Evolutionary conservation across 2,888 invertebrate species (phyloP), one percentile per base, ranked within the genome.

Genomic region (Hermaeophaga mercurialis): DNA sequence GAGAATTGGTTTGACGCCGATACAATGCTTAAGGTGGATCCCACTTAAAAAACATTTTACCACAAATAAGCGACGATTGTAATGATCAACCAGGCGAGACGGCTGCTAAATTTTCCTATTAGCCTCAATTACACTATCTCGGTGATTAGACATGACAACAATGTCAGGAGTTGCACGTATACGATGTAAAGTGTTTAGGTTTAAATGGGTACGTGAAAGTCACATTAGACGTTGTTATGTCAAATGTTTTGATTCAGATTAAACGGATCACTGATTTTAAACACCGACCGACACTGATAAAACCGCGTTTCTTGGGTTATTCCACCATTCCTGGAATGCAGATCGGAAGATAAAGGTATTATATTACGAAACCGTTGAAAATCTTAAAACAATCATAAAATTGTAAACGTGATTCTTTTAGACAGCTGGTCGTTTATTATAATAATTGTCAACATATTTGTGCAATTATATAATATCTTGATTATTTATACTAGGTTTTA

Each of bases 51-150:
- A 36, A 36, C 15, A 28, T 34, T 47, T 47, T 22, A 50, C 50
- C 48, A 47, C 41, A 49, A 58, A 54, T 47, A 48, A 24, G 17
- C 28, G 54, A 50, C 58, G 57, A 59, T 56, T 61, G 45, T 58
- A 54, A 53, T 56, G 62, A 58, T 61, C 58, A 58, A 19, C 45
- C 57, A 54, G 50, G 56, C 58, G 64, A 62, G 58, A 59, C 63
- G 59, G 52, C 53, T 53, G 55, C 49, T 59, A 59, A 58, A 64
- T 62, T 61, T 61, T 64, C 60, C 59, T 58, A 64, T 64, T 62
- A 64, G 59, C 54, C 58, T 62, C 61, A 62, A 64, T 64, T 64
- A 64, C 47, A 56, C 46, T 54, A 46, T 58, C 50, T 54, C 46
- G 24, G 50, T 49, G 49, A 56, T 58, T 62, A 47, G 33, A 38